These are phyloP conservation scores for Hedya salicella DNA, from an alignment of 2,888 invertebrate genomes.

Conservation along the genomic window DNA sequence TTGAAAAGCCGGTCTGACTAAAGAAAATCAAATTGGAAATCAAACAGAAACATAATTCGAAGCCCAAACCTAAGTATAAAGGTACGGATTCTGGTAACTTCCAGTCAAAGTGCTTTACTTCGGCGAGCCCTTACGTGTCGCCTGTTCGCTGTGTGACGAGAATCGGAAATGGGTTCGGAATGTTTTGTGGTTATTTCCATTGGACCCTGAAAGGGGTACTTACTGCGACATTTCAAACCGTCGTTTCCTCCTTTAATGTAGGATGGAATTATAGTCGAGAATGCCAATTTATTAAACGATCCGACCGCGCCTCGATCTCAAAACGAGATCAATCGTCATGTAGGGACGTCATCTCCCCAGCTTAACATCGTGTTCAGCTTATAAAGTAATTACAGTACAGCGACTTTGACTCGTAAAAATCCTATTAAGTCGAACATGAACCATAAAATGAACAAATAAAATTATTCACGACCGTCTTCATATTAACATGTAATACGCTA, in stretches of 20 bases:
- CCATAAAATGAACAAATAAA: slow-evolving; percentile 39
- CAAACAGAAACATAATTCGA: slow-evolving; percentile 31
- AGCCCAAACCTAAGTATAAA: slow-evolving; percentile 31
- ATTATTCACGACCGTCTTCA: slow-evolving; percentile 41
- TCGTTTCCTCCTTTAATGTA: slow-evolving; percentile 64
- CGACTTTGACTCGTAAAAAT: slow-evolving; percentile 20
- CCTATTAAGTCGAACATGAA: slow-evolving; percentile 30
- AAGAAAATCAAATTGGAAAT: slow-evolving; percentile 13
- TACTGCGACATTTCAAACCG: slow-evolving; percentile 71
- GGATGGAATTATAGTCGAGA: slow-evolving; percentile 39
- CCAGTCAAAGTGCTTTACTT: slow-evolving; percentile 52
- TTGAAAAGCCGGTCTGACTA: not conserved
- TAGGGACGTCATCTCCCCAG: too few relatives aligned
- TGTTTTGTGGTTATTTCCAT: slow-evolving; percentile 81
- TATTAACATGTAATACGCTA: slow-evolving; percentile 44
- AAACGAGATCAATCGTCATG: slow-evolving; percentile 21
- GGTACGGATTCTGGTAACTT: slow-evolving; percentile 40
- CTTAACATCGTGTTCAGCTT: not conserved
- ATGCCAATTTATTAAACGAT: slow-evolving; percentile 40
- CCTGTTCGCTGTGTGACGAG: slow-evolving; percentile 74
- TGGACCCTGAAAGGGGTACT: slow-evolving; percentile 75
- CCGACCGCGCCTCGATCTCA: not conserved
- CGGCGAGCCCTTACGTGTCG: slow-evolving; percentile 66
- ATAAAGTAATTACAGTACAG: slow-evolving; percentile 17
- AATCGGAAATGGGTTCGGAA: slow-evolving; percentile 76